phyloP scores from a whole-genome alignment of 2,797 vertebrate genomes.

The Hozukius guyotensis region DNA sequence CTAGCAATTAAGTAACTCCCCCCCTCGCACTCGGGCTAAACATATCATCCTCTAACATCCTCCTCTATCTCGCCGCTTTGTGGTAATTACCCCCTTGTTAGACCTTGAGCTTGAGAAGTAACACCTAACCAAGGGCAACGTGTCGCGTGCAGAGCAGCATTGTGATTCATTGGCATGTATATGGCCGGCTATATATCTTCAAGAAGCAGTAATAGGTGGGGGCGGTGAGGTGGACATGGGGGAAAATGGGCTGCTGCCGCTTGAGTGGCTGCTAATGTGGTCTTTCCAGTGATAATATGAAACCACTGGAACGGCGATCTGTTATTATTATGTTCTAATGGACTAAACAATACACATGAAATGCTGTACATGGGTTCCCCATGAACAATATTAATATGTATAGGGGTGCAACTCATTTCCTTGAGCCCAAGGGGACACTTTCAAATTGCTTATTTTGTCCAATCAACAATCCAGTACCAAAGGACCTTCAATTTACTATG shows the following conservation, averaged over 20 bases:
- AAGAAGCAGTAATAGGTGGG: slow-evolving; percentile 54
- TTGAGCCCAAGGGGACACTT: not conserved
- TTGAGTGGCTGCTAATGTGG: slow-evolving; percentile 67
- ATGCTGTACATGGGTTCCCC: slow-evolving; percentile 3
- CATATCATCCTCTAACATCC: slow-evolving; percentile 49
- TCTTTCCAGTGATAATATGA: slow-evolving; percentile 49
- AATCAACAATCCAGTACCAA: not conserved
- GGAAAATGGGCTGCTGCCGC: slow-evolving; percentile 58
- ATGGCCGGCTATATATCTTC: slow-evolving; percentile 63
- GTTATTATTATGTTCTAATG: slow-evolving; percentile 49
- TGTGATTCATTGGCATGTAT: slow-evolving; percentile 73
- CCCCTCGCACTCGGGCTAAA: slow-evolving; percentile 37
- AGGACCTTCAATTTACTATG: not conserved
- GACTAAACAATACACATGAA: slow-evolving; percentile 38
- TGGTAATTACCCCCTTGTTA: slow-evolving; percentile 72
- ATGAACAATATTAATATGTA: slow-evolving; percentile 17
- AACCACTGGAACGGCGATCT: slow-evolving; percentile 40
- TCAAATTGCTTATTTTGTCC: slow-evolving; percentile 2
- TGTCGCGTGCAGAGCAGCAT: slow-evolving; percentile 50
- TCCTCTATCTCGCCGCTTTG: slow-evolving; percentile 49
- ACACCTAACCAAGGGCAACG: slow-evolving; percentile 71
- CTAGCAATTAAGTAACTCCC: slow-evolving; percentile 55
- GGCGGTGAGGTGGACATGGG: slow-evolving; percentile 41
- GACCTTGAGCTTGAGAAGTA: slow-evolving; percentile 74
- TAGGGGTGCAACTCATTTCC: not conserved